Base-by-base conservation (phyloP, 2,888 invertebrate species). In the Drosophila nr. perissopoda region DNA sequence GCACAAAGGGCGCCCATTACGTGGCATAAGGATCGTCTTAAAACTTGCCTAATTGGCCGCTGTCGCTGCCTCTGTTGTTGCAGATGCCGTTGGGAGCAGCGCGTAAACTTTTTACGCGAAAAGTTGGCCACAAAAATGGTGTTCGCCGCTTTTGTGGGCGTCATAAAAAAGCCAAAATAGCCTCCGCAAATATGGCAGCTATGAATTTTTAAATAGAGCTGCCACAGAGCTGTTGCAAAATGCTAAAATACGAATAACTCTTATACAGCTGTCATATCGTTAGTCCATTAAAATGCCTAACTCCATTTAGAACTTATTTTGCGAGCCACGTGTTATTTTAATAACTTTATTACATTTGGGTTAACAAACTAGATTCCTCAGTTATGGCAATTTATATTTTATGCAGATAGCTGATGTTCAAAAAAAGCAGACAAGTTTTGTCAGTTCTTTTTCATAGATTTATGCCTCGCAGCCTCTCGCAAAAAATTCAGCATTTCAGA, bases 41-140 rank as follows among this genome's bases (percentile, higher is more conserved):
- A 80, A 78, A 78, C 72, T 76, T 69, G 80, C 71, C 78, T 78
- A 78, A 78, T 78, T 78, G 78, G 80, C 61, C 64, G 42, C 51
- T 21, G 48, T 29, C 38, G 1, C 48, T 7, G 49, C 34, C 49
- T 42, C 49, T 16, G 65, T 2, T 31, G 45, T 18, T 42, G 73
- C 27, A 33, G 49, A 18, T 34, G 66, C 38, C 8, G 8, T n/a
- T 60, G 48, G 29, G 21, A 18, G 52, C 34, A 52, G 66, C 53
- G 42, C 58, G 49, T 34, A 79, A 78, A 65, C 66, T 62, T 74
- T 78, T 52, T 61, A 69, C 71, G 56, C 73, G 56, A 67, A 77
- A 77, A 77, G 65, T 76, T 76, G 49, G 38, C 63, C 66, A 67
- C 77, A 76, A 61, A 70, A 75, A 63, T 69, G 62, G 63, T 58